These are phyloP conservation scores for Halictus quadricinctus DNA, from an alignment of 2,888 invertebrate genomes.

Conservation along the genomic window DNA sequence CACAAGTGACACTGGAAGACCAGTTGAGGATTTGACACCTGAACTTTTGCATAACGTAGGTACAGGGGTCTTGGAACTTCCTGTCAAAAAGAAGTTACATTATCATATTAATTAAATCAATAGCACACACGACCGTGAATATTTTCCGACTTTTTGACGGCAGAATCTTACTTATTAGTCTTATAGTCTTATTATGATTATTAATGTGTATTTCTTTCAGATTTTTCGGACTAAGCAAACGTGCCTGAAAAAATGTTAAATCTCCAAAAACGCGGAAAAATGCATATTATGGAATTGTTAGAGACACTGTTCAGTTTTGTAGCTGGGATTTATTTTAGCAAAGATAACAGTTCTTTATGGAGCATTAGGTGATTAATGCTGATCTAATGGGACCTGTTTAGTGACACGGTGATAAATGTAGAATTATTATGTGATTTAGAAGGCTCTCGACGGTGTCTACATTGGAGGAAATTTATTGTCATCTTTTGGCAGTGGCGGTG, in stretches of 20 bases:
- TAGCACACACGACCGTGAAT: too few species aligned
- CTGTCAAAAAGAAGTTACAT: constrained; percentile 46
- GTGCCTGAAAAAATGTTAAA: too few species aligned
- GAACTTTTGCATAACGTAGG: constrained; percentile 70
- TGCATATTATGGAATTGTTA: too few species aligned
- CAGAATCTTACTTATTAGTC: too few species aligned
- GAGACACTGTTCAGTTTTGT: background rate
- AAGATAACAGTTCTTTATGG: background rate
- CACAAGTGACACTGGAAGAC: constrained; percentile 66
- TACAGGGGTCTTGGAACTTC: constrained; percentile 71
- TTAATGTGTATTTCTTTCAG: too few species aligned
- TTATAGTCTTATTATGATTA: too few species aligned
- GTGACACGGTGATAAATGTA: background rate
- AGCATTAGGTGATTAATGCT: background rate
- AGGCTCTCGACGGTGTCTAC: background rate
- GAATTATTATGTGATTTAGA: background rate
- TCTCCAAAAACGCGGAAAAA: too few species aligned
- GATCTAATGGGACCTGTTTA: background rate
- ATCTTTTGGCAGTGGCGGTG: constrained; percentile 42
- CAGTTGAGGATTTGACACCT: constrained; percentile 71
- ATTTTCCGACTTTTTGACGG: too few species aligned
- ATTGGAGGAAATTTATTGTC: constrained; percentile 29
- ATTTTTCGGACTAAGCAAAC: too few species aligned
- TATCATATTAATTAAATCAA: too few species aligned
- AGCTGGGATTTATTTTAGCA: background rate